Evolutionary conservation across 2,888 invertebrate genomes (phyloP).

Genomic region (Andrena praecox): DNA sequence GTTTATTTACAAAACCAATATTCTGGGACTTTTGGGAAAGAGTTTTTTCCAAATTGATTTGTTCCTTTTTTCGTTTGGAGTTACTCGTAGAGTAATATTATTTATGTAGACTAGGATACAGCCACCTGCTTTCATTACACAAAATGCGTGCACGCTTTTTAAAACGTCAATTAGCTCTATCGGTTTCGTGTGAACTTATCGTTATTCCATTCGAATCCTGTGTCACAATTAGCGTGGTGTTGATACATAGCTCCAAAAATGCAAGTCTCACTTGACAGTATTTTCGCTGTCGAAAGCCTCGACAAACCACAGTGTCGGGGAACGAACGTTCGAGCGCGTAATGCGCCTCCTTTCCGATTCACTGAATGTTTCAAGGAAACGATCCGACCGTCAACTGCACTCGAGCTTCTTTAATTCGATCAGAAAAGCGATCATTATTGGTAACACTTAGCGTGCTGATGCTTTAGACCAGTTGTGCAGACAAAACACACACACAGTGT

Average conservation of each 20-base stretch:
- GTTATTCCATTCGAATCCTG: background rate
- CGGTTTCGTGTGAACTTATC: background rate
- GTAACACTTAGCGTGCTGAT: slow-evolving; percentile 12
- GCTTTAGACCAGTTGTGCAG: background rate
- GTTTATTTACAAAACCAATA: no score
- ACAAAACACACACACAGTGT: background rate
- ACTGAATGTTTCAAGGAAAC: slow-evolving; percentile 12
- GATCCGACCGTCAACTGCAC: background rate
- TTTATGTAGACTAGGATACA: no score
- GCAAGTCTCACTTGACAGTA: background rate
- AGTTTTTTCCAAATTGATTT: no score
- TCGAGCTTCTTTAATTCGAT: slow-evolving; percentile 18
- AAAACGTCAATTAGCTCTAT: no score
- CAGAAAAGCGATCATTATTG: slow-evolving; percentile 27
- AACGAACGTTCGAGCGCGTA: background rate
- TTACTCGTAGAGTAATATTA: no score
- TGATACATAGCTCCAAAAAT: background rate
- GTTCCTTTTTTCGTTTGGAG: no score
- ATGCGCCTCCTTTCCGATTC: background rate
- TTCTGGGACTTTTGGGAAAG: no score
- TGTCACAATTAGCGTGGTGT: background rate
- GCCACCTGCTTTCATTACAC: no score
- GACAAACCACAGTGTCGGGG: background rate
- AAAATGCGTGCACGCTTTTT: no score
- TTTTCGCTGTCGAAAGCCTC: background rate